Percentiles rank a stretch among this genome's conserved stretches.
Conservation (phyloP, 2,888 invertebrate genomes). For the Eledona agricola region DNA sequence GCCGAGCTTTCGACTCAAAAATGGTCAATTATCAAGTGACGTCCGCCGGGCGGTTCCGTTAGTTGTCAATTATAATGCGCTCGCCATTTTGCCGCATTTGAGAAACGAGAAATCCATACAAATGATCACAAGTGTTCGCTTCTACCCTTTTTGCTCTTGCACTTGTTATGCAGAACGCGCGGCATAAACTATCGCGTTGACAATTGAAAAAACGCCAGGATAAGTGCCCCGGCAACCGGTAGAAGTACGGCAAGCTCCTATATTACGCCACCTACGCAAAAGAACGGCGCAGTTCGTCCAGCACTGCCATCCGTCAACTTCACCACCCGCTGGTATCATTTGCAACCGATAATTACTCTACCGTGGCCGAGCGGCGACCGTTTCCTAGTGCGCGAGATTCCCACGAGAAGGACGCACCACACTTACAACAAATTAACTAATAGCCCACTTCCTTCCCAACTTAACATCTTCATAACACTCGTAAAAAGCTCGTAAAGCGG, state of each 20-base stretch:
- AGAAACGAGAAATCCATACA: constrained; percentile 19
- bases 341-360: constrained; percentile 45
- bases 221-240: constrained; percentile 27
- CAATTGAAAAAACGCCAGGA: constrained; percentile 12
- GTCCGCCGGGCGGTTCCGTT: too few species aligned
- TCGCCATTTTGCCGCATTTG: too few species aligned
- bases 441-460: too few species aligned
- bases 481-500: constrained; percentile 29
- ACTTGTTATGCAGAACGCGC: constrained; percentile 3
- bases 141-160: constrained; percentile 14
- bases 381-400: constrained; percentile 24
- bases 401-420: constrained; percentile 5
- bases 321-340: constrained; percentile 48
- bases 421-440: too few species aligned
- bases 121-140: constrained; percentile 28
- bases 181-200: constrained; percentile 7
- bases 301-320: constrained; percentile 41
- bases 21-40: too few species aligned
- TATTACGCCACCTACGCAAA: constrained; percentile 40
- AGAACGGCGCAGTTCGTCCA: constrained; percentile 32
- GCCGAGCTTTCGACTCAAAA: too few species aligned
- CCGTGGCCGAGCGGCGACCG: constrained; percentile 16
- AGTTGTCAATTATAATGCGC: too few species aligned
- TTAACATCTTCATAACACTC: constrained; percentile 26
- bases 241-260: constrained; percentile 34